Percentiles rank a stretch among this genome's conserved stretches.
These are phyloP conservation scores for Ammodytes marinus DNA, from an alignment of 2,113 vertebrate species.

Conservation along the genomic window DNA sequence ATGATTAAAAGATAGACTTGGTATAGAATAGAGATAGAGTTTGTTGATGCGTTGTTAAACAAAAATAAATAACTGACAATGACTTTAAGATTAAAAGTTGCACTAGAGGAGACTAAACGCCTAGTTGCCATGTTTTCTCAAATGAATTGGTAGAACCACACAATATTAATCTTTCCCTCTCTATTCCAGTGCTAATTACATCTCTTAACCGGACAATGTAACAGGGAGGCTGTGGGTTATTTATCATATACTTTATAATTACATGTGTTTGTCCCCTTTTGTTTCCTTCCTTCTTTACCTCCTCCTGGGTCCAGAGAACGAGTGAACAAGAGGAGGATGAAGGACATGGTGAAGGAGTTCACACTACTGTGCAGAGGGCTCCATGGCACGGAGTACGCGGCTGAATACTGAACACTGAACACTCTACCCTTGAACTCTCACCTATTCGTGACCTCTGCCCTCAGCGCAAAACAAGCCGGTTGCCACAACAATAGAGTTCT, in stretches of 20 bases:
- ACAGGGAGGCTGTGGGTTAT: background rate
- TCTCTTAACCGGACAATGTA: too few species aligned
- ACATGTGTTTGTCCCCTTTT: background rate
- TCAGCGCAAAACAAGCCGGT: constrained; percentile 64
- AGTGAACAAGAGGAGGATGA: constrained; percentile 97
- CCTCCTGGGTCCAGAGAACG: constrained; percentile 88
- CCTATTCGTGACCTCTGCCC: constrained; percentile 66
- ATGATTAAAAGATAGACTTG: too few species aligned
- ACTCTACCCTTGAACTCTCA: constrained; percentile 53
- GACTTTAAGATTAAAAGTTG: too few species aligned
- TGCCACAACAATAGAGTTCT: constrained; percentile 63
- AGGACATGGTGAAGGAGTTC: constrained; percentile 99
- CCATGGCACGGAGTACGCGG: constrained; percentile 98
- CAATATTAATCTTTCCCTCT: too few species aligned
- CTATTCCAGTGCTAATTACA: too few species aligned
- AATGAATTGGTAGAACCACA: too few species aligned
- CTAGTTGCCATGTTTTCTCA: too few species aligned
- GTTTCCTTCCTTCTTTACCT: background rate
- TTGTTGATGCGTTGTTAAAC: too few species aligned
- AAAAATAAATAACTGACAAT: too few species aligned
- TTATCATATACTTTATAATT: background rate
- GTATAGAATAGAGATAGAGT: too few species aligned
- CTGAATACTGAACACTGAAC: constrained; percentile 91
- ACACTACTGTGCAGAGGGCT: constrained; percentile 96
- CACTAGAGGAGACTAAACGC: too few species aligned